Conservation (phyloP, 2,888 invertebrate species). For the Leucophora obtusa region DNA sequence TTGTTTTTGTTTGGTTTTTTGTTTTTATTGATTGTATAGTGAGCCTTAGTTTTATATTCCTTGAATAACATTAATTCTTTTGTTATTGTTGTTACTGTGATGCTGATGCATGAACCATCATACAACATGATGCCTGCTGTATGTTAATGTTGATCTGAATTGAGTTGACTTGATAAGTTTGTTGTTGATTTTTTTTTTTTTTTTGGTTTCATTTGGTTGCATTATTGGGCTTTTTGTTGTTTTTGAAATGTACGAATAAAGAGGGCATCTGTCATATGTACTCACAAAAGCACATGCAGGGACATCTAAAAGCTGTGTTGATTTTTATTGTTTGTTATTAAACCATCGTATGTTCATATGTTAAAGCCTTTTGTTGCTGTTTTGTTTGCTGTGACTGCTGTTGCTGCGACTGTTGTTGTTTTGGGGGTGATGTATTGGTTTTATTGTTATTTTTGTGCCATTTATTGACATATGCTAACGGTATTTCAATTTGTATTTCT, state of each 20-base stretch:
- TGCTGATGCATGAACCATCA: conserved; percentile 7
- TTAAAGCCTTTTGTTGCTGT: conserved; percentile 46
- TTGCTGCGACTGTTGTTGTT: conserved; percentile 3
- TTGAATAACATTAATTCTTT: conserved; percentile 26
- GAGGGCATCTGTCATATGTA: neutral
- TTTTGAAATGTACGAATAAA: conserved; percentile 2
- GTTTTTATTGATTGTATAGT: conserved; percentile 47
- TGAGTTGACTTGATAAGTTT: conserved; percentile 47
- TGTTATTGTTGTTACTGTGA: conserved; percentile 11
- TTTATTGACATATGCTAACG: conserved; percentile 75
- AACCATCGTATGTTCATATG: conserved; percentile 72
- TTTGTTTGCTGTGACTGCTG: conserved; percentile 14
- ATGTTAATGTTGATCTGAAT: neutral
- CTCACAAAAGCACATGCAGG: conserved; percentile 9
- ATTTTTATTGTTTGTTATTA: conserved; percentile 53
- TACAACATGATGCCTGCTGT: neutral
- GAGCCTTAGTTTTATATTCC: conserved; percentile 26
- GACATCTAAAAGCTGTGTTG: neutral
- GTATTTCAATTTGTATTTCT: conserved; percentile 75
- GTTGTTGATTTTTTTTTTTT: conserved; percentile 25
- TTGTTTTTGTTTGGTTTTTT: conserved; percentile 28
- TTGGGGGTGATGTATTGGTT: conserved; percentile 54
- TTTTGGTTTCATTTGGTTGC: conserved; percentile 12
- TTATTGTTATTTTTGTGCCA: conserved; percentile 76
- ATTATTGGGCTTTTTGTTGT: neutral